Conservation (phyloP, 1,140 invertebrate species). For the Heliconius hermathena region DNA sequence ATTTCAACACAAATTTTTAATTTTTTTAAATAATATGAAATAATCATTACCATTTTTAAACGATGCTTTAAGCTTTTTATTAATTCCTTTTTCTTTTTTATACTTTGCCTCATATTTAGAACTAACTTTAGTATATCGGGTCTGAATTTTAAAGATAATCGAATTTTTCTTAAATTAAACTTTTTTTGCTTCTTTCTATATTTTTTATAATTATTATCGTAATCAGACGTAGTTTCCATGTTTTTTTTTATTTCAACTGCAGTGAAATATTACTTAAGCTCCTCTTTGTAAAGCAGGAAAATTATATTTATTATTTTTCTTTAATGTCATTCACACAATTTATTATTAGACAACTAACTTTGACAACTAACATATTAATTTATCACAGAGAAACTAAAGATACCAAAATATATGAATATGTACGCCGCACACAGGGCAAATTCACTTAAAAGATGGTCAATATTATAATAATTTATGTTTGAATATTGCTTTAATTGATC, state of each 20-base stretch:
- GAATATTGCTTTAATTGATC: too few species aligned
- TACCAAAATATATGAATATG: too few species aligned
- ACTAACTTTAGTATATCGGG: slow-evolving; percentile 69
- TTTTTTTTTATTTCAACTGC: background rate
- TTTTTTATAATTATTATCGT: background rate
- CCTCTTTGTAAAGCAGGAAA: background rate
- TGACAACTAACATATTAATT: too few species aligned
- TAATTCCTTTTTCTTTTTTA: slow-evolving; percentile 58
- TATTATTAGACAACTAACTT: too few species aligned
- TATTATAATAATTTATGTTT: too few species aligned
- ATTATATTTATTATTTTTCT: too few species aligned
- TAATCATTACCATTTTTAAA: background rate
- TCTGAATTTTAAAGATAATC: slow-evolving; percentile 64
- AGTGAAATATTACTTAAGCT: background rate
- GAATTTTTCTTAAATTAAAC: slow-evolving; percentile 47
- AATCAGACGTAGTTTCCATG: background rate
- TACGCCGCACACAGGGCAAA: too few species aligned
- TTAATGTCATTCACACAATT: too few species aligned
- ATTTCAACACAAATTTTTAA: too few species aligned
- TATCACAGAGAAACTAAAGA: too few species aligned
- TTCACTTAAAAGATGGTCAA: too few species aligned
- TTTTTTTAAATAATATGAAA: too few species aligned
- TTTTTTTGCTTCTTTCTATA: background rate
- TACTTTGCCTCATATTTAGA: slow-evolving; percentile 64
- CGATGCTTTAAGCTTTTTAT: slow-evolving; percentile 57